These are phyloP conservation scores for Esox masquinongy DNA, from an alignment of 2,797 vertebrate species.

Conservation along the genomic window DNA sequence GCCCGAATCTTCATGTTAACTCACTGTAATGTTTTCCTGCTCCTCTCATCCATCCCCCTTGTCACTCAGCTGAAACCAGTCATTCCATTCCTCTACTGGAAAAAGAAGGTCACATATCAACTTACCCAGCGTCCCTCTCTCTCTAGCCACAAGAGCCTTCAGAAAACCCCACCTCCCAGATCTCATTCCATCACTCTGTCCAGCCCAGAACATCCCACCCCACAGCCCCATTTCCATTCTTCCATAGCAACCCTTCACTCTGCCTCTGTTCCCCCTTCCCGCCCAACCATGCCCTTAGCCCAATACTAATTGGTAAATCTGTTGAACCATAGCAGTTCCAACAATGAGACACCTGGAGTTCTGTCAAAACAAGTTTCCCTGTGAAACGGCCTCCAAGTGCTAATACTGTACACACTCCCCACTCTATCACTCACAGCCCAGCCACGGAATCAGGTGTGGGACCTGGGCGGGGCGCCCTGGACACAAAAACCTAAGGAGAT, in stretches of 20 bases:
- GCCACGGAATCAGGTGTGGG: conserved; percentile 10
- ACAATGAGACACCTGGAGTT: conserved; percentile 88
- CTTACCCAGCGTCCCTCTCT: conserved; percentile 55
- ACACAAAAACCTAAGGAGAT: background rate
- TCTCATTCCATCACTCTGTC: conserved; percentile 68
- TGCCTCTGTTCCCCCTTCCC: conserved; percentile 41
- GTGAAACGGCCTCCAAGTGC: conserved; percentile 76
- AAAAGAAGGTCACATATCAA: conserved; percentile 51
- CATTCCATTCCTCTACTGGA: conserved; percentile 42
- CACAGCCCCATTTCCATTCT: conserved; percentile 20
- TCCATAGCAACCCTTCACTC: conserved; percentile 20
- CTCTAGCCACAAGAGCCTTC: conserved; percentile 10
- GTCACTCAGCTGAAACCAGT: conserved; percentile 48
- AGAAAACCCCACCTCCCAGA: conserved; percentile 10
- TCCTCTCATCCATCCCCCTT: conserved; percentile 27
- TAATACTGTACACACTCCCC: conserved; percentile 61
- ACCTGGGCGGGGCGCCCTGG: background rate
- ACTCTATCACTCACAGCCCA: conserved; percentile 38
- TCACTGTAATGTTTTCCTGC: background rate
- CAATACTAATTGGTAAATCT: conserved; percentile 85
- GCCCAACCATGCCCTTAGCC: conserved; percentile 62
- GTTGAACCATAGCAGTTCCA: conserved; percentile 79
- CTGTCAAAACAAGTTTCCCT: conserved; percentile 85
- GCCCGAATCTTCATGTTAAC: background rate
- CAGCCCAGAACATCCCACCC: conserved; percentile 47